Conservation (phyloP, 2,888 invertebrate genomes). For the Sinelater perroti region DNA sequence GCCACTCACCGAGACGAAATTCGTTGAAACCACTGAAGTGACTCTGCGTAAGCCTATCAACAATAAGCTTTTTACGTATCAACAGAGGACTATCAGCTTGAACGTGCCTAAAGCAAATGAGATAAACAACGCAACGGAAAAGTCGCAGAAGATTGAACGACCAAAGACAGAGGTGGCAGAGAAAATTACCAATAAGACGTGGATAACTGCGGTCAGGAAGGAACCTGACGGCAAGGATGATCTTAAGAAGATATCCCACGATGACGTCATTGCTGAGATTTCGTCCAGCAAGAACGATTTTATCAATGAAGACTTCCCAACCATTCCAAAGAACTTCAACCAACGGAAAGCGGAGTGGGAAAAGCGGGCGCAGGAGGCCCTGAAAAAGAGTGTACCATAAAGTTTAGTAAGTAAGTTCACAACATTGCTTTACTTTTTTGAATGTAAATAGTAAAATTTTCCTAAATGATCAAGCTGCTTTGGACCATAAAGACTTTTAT, state of each 20-base stretch:
- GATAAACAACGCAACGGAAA: slow-evolving; percentile 45
- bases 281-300: slow-evolving; percentile 47
- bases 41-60: slow-evolving; percentile 51
- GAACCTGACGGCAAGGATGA: slow-evolving; percentile 45
- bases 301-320: slow-evolving; percentile 54
- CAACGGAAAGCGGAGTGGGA: slow-evolving; percentile 83
- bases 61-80: slow-evolving; percentile 50
- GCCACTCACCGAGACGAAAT: slow-evolving; percentile 47
- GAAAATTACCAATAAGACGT: slow-evolving; percentile 38
- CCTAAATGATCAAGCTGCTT: no score
- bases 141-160: slow-evolving; percentile 53
- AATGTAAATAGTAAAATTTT: no score
- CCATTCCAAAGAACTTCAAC: slow-evolving; percentile 76
- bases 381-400: slow-evolving; percentile 63
- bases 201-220: slow-evolving; percentile 50
- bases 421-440: no score
- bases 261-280: slow-evolving; percentile 46
- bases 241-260: slow-evolving; percentile 35
- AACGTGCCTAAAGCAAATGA: slow-evolving; percentile 48
- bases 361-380: slow-evolving; percentile 76
- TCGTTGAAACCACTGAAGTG: slow-evolving; percentile 49
- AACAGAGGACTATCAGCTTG: slow-evolving; percentile 53
- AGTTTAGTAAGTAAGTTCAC: slow-evolving; percentile 30
- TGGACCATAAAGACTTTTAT: no score
- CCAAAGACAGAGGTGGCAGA: slow-evolving; percentile 52